Base-by-base conservation (phyloP, 2,113 vertebrate species). In the Ptilorrhoa leucosticta region DNA sequence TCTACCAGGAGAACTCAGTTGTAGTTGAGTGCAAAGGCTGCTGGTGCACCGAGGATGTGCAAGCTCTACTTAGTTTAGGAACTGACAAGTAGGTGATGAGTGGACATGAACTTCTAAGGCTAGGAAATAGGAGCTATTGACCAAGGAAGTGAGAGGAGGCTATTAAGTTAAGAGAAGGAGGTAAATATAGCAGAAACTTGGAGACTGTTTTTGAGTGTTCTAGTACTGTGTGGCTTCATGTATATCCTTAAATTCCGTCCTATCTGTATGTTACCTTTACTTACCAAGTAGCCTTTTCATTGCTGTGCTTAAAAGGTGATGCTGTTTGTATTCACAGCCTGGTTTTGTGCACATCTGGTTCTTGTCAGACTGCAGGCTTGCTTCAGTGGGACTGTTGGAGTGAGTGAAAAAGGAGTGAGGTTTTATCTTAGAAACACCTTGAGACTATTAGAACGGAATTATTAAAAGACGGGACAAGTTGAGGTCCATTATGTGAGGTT, bases 371-470 rank as follows among this genome's bases (percentile, higher is more conserved):
- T 91, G 54, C 30, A 60, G 47, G 22, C 31, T 60, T 81, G n/a
- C 47, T 91, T 94, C 53, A 56, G 69, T 64, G 72, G 65, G 19
- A 24, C 69, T 81, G 39, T 73, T 92, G 68, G 51, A 81, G 48
- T 51, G 72, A 91, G 53, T 53, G 75, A 81, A 79, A 71, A 95
- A 71, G 9, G 26, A 53, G 22, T 64, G 69, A 64, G 31, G 64
- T 70, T 68, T 92, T 93, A 81, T 44, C 76, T 93, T 68, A 58
- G 76, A 78, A 97, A 81, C 68, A 88, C 89, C 56, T 96, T 92
- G 83, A 89, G 68, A 50, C 45, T 70, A 21, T 87, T 82, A 72
- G 48, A 20, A 53, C 85, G 66, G 53, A 91, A 27, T 66, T 65
- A 69, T 65, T 90, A 63, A 86, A 83, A 83, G 76, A n/a, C 14